Base-by-base conservation (phyloP, 2,888 invertebrate genomes). In the Pterostichus niger region DNA sequence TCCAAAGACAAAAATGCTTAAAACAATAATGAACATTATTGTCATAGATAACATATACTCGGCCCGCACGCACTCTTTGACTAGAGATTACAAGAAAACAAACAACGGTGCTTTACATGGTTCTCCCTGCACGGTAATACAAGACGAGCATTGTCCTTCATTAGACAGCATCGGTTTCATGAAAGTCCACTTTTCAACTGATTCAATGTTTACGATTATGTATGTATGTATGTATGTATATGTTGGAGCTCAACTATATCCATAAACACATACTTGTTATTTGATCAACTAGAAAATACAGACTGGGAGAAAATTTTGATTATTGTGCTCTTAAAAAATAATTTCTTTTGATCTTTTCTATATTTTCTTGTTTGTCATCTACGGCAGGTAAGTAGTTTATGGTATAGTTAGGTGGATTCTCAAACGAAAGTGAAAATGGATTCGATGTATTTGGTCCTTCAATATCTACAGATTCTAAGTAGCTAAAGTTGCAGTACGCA, bases 361-460 rank as follows among this genome's bases (percentile, higher is more conserved):
- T 71, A 15, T 71, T 71, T 71, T 71, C 46, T 44, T 13, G 44
- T 71, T 71, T 17, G 40, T 15, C 11, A 10, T 17, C 13, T 17
- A 56, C 10, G n/a, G 24, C 3, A 24, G 17, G 15, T 17, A 10
- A 1, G 0, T 31, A n/a, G 44, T 44, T 71, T 44, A 44, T 44
- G 44, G 40, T 44, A 10, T 71, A 35, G 64, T 64, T 64, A 44
- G 17, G 13, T 24, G 44, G 68, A 17, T 17, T 49, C 17, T 6
- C 2, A 24, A 31, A 59, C 17, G 7, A 31, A 49, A 75, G 49
- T 75, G 31, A 75, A 64, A 49, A 75, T 52, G 33, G 40, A 31
- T 78, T 81, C 81, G 81, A 81, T 81, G 81, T 81, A 81, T 68
- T 80, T 81, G 81, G 81, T 81, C 81, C 81, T 75, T 75, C 75